Evolutionary conservation across 2,113 vertebrate genomes (phyloP).

Genomic region (Hassar affinis): DNA sequence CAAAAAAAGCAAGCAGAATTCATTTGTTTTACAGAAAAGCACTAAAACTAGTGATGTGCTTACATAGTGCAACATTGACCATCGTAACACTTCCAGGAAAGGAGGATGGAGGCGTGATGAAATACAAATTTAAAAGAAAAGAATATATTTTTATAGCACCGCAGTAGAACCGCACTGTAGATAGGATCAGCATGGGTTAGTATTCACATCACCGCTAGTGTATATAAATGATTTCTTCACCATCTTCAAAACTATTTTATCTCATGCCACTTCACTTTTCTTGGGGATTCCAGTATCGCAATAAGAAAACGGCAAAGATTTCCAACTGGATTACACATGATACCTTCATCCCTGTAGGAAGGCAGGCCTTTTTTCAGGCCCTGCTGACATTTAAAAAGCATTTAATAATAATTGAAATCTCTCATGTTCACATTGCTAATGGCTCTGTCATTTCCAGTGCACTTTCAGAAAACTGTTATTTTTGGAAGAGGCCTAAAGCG

Average conservation of each 20-base stretch:
- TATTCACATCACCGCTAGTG: neutral
- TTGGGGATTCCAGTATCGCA: neutral
- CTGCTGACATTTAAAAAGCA: slow-evolving; percentile 41
- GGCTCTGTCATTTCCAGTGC: slow-evolving; percentile 31
- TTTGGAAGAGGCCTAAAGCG: slow-evolving; percentile 16
- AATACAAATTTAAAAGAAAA: neutral
- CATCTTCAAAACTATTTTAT: neutral
- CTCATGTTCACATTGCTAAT: slow-evolving; percentile 23
- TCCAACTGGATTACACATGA: neutral
- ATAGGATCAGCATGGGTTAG: neutral
- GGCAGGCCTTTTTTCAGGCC: neutral
- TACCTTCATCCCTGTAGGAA: slow-evolving; percentile 14
- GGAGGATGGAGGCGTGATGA: neutral
- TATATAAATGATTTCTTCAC: neutral
- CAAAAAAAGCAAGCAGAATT: too few species aligned
- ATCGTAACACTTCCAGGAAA: neutral
- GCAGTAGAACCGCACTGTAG: neutral
- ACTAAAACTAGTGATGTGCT: neutral
- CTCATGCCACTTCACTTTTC: neutral
- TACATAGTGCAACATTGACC: neutral
- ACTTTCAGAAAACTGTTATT: slow-evolving; percentile 37
- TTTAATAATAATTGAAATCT: slow-evolving; percentile 36
- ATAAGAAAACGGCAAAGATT: slow-evolving; percentile 1
- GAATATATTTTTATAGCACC: too few species aligned
- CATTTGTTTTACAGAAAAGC: neutral